Conservation (phyloP, 2,888 invertebrate genomes). For the Dascillus cervinus region DNA sequence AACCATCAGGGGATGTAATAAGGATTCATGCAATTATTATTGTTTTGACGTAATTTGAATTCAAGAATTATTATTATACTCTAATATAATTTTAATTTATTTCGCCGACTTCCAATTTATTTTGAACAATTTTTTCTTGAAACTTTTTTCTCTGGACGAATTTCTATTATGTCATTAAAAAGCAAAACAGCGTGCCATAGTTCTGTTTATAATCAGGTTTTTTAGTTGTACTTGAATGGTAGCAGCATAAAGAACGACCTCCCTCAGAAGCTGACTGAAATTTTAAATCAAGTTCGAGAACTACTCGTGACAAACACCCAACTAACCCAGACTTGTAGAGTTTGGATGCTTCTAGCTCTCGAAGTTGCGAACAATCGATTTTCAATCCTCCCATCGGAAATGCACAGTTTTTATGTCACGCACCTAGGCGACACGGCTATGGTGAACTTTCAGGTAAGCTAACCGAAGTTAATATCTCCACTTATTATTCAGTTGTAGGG, state of each 20-base stretch:
- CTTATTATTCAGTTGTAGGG: slow-evolving; percentile 22
- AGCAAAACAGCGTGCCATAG: too few relatives aligned
- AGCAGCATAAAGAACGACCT: slow-evolving; percentile 25
- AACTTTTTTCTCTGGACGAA: too few relatives aligned
- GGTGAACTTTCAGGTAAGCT: slow-evolving; percentile 31
- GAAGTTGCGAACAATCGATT: slow-evolving; percentile 39
- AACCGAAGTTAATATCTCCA: too few relatives aligned
- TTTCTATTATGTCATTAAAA: too few relatives aligned
- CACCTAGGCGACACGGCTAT: slow-evolving; percentile 34
- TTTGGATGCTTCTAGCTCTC: slow-evolving; percentile 39
- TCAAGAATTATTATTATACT: too few relatives aligned
- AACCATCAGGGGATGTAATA: too few relatives aligned
- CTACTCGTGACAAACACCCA: slow-evolving; percentile 32
- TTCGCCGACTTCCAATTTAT: too few relatives aligned
- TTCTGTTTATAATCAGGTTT: slow-evolving; percentile 11
- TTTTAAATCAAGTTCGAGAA: slow-evolving; percentile 34
- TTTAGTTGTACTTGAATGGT: slow-evolving; percentile 39
- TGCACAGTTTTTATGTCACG: slow-evolving; percentile 37
- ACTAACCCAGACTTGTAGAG: slow-evolving; percentile 33
- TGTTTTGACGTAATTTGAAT: too few relatives aligned
- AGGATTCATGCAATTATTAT: too few relatives aligned
- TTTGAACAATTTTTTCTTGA: too few relatives aligned
- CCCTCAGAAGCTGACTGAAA: slow-evolving; percentile 29
- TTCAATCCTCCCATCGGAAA: slow-evolving; percentile 32
- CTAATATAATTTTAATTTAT: too few relatives aligned